These are phyloP conservation scores for Nomia melanderi DNA, from an alignment of 1,140 invertebrate species.

Conservation along the genomic window DNA sequence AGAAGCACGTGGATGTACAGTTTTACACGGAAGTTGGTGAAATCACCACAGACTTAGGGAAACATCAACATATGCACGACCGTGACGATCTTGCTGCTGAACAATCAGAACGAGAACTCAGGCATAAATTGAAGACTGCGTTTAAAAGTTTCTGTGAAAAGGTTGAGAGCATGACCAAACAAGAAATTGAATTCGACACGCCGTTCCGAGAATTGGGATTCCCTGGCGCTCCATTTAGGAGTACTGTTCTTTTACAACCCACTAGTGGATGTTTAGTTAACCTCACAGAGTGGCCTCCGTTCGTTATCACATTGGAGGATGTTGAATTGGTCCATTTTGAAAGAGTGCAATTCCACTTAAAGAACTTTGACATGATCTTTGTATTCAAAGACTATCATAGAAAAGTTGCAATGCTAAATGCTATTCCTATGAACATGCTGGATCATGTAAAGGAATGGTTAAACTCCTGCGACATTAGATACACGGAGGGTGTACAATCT, in stretches of 20 bases:
- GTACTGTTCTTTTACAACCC: slow-evolving; percentile 97
- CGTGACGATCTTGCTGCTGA: slow-evolving; percentile 99
- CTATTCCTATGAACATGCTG: slow-evolving; percentile 98
- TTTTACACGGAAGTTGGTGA: slow-evolving; percentile 99
- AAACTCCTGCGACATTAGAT: slow-evolving; percentile 98
- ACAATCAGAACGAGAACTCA: slow-evolving; percentile 97
- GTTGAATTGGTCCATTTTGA: slow-evolving; percentile 99
- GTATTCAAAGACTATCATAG: slow-evolving; percentile 99
- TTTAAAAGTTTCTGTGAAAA: slow-evolving; percentile 99
- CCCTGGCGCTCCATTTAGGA: slow-evolving; percentile 98
- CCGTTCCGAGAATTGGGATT: slow-evolving; percentile 99
- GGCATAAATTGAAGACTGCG: slow-evolving; percentile 97
- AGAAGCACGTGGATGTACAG: slow-evolving; percentile 99
- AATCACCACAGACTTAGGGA: slow-evolving; percentile 99
- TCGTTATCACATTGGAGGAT: slow-evolving; percentile 98
- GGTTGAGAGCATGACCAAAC: slow-evolving; percentile 97
- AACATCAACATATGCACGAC: slow-evolving; percentile 99
- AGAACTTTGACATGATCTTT: slow-evolving; percentile 99
- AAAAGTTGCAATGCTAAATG: slow-evolving; percentile 97
- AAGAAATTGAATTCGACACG: slow-evolving; percentile 98
- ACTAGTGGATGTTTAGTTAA: slow-evolving; percentile 98
- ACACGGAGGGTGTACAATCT: slow-evolving; percentile 98
- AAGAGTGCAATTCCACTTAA: slow-evolving; percentile 98
- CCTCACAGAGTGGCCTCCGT: slow-evolving; percentile 99
- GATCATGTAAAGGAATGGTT: slow-evolving; percentile 99